Evolutionary conservation across 2,888 invertebrate species (phyloP).

Genomic region (Aelia acuminata): DNA sequence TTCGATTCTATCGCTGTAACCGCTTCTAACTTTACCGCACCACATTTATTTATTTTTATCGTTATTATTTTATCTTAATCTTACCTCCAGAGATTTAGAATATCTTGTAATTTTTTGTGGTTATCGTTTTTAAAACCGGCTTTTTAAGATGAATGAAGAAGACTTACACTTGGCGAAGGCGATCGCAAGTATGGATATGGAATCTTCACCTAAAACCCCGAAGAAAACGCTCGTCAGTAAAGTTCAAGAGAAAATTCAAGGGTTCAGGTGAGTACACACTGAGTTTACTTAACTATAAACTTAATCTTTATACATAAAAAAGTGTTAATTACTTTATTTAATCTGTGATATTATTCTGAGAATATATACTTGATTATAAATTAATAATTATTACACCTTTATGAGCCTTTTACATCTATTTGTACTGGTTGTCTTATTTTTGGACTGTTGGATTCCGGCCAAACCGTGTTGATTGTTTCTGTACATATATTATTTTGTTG

Average conservation of each 20-base stretch:
- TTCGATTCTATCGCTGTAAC: background rate
- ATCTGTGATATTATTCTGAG: background rate
- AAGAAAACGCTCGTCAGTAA: slow-evolving; percentile 77
- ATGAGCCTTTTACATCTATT: background rate
- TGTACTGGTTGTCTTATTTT: slow-evolving; percentile 18
- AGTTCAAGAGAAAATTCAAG: slow-evolving; percentile 78
- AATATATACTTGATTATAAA: background rate
- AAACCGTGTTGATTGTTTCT: background rate
- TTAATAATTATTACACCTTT: background rate
- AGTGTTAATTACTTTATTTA: background rate
- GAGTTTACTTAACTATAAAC: background rate
- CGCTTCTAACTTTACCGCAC: background rate
- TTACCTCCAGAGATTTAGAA: background rate
- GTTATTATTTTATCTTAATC: background rate
- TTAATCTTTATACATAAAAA: background rate
- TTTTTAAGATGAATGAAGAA: slow-evolving; percentile 77
- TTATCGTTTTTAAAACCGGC: slow-evolving; percentile 13
- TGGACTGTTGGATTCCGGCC: slow-evolving; percentile 25
- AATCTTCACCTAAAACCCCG: slow-evolving; percentile 69
- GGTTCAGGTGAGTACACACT: slow-evolving; percentile 75
- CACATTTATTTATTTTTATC: background rate
- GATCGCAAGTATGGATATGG: slow-evolving; percentile 75
- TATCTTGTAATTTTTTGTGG: background rate
- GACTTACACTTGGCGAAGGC: slow-evolving; percentile 82
- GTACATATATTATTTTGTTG: background rate